Evolutionary conservation across 1,140 invertebrate genomes (phyloP).

Genomic region (Gryllus bimaculatus): DNA sequence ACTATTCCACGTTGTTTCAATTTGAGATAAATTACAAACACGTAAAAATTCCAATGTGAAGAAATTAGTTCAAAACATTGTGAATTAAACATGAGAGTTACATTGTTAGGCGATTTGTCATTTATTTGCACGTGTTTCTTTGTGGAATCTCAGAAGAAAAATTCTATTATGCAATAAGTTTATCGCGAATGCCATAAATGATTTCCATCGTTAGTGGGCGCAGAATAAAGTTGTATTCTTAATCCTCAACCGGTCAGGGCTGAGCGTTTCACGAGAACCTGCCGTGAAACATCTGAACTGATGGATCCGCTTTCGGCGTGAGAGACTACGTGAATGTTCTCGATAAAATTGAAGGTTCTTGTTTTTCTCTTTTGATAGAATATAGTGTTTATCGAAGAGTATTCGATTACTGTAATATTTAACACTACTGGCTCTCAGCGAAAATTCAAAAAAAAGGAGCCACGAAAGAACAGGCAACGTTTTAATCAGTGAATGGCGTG

Average conservation of each 20-base stretch:
- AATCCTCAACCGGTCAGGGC: neutral
- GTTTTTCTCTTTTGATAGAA: neutral
- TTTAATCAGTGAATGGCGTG: neutral
- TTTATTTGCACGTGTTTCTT: too few species aligned
- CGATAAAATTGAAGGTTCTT: neutral
- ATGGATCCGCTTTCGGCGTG: neutral
- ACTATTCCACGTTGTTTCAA: too few species aligned
- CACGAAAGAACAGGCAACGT: neutral
- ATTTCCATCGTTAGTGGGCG: too few species aligned
- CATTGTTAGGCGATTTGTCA: too few species aligned
- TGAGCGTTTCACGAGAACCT: neutral
- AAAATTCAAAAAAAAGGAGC: neutral
- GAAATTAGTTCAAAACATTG: too few species aligned
- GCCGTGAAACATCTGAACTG: neutral
- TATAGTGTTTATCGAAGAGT: neutral
- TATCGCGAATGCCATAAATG: too few species aligned
- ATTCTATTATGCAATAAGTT: too few species aligned
- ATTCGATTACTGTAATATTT: neutral
- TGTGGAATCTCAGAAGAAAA: too few species aligned
- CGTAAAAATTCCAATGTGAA: too few species aligned
- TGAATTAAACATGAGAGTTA: too few species aligned
- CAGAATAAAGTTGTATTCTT: too few species aligned
- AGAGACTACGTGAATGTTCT: neutral
- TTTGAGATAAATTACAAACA: too few species aligned
- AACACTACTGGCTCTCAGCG: neutral